Evolutionary conservation across 2,888 invertebrate species (phyloP).

Genomic region (Orthosia incerta): DNA sequence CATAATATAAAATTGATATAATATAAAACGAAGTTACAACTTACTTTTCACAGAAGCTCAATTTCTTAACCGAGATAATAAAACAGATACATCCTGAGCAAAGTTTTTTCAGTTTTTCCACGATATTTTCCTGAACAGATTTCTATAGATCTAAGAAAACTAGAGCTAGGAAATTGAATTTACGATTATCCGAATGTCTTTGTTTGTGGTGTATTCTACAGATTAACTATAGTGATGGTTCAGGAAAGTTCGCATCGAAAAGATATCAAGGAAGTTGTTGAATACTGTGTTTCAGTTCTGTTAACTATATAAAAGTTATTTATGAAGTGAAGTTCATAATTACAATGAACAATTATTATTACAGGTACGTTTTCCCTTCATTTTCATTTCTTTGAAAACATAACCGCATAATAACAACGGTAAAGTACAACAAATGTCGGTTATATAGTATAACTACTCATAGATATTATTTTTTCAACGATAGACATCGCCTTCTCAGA

Average conservation of each 20-base stretch:
- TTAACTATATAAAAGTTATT: not conserved
- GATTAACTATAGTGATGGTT: not conserved
- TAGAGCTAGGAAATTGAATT: slow-evolving; percentile 1
- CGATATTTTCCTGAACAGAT: slow-evolving; percentile 2
- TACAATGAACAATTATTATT: not conserved
- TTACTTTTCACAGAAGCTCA: not conserved
- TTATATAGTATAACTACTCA: not conserved
- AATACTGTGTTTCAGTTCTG: not conserved
- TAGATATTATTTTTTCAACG: too few species aligned
- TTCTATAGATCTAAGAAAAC: slow-evolving; percentile 1
- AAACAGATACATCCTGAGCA: not conserved
- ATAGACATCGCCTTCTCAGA: too few species aligned
- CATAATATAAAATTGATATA: not conserved
- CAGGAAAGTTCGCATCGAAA: not conserved
- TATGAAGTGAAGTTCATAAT: not conserved
- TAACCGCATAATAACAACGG: not conserved
- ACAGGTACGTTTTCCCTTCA: not conserved
- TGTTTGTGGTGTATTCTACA: slow-evolving; percentile 13
- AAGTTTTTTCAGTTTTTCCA: not conserved
- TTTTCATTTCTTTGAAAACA: not conserved
- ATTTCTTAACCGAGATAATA: not conserved
- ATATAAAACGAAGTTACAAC: not conserved
- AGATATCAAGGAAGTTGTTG: not conserved
- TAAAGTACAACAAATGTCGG: not conserved
- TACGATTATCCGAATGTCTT: slow-evolving; percentile 17